Evolutionary conservation across 2,888 invertebrate genomes (phyloP).

Genomic region (Ormyrus nitidulus): DNA sequence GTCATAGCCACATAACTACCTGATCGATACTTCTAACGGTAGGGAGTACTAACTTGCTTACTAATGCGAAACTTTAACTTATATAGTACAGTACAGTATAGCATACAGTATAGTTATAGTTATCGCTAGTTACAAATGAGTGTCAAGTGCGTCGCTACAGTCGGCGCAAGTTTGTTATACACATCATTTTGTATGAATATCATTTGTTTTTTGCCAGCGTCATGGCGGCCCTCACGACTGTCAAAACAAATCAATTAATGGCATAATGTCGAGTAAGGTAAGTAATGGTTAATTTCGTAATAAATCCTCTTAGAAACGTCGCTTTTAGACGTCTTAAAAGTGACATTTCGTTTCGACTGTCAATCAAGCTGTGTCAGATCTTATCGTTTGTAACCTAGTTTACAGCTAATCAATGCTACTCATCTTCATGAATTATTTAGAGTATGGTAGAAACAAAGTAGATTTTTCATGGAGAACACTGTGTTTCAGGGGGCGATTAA

Average conservation of each 20-base stretch:
- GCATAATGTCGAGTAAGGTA: conserved; percentile 66
- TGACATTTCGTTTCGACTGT: not conserved
- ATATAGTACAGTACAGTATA: not conserved
- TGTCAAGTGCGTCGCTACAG: conserved; percentile 19
- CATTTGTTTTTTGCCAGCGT: conserved; percentile 30
- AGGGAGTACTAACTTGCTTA: conserved; percentile 30
- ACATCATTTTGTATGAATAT: not conserved
- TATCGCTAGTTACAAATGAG: not conserved
- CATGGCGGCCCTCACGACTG: conserved; percentile 63
- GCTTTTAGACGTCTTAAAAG: not conserved
- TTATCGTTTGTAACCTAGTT: conserved; percentile 40
- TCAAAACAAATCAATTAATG: conserved; percentile 63
- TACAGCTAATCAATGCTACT: conserved; percentile 5
- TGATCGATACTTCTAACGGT: conserved; percentile 27
- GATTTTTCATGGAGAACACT: not conserved
- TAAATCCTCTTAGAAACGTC: not conserved
- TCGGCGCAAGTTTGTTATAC: conserved; percentile 23
- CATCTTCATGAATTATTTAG: conserved; percentile 13
- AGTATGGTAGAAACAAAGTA: not conserved
- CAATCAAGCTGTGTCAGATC: not conserved
- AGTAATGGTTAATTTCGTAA: conserved; percentile 11
- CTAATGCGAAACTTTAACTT: not conserved
- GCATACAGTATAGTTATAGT: too few species aligned
- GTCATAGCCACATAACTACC: not conserved
- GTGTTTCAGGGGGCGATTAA: conserved; percentile 49